Base-by-base conservation (phyloP, 2,797 vertebrate species). In the Pangasius sanitwongsei region DNA sequence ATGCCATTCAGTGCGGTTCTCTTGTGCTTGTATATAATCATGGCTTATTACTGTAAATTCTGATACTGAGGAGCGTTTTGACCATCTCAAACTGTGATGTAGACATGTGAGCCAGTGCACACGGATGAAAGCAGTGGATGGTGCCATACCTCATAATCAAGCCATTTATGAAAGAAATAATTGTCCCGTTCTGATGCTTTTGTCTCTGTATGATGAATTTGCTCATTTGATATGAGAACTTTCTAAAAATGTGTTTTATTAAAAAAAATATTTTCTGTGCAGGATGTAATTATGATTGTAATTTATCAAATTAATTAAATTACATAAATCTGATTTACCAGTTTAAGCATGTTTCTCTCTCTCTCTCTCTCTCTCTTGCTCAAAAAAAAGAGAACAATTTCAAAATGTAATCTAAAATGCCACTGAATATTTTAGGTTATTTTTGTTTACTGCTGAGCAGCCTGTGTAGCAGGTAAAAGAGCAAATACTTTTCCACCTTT, bases 221-320 rank as follows among this genome's bases (percentile, higher is more conserved):
- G 84, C 92, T 94, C 65, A 86, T 95, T 94, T 87, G 86, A 92
- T 94, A 92, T 92, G 67, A 93, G 91, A 94, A 74, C 90, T 96
- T 96, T 96, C 92, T 95, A 96, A 91, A 92, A 91, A 92, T 93
- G 94, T 95, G 95, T 95, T 95, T 93, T 89, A 93, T 94, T 86
- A 92, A 93, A 93, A 91, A 93, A 93, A 91, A 92, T 93, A 95
- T 95, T 96, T 96, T 96, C 95, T 95, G 94, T 95, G 94, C 94
- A 87, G 28, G 92, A 93, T 95, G 94, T 92, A 92, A 92, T 94
- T 95, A 89, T 94, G 92, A 93, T 87, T 95, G 94, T 95, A 94
- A 96, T 95, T 96, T 95, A 96, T 95, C 91, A 95, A 95, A 94
- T 95, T 95, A 94, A 96, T 95, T 95, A 96, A 96, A 96, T 90